Base-by-base conservation (phyloP, 2,888 invertebrate species). In the Caenorhabditis sp. region DNA sequence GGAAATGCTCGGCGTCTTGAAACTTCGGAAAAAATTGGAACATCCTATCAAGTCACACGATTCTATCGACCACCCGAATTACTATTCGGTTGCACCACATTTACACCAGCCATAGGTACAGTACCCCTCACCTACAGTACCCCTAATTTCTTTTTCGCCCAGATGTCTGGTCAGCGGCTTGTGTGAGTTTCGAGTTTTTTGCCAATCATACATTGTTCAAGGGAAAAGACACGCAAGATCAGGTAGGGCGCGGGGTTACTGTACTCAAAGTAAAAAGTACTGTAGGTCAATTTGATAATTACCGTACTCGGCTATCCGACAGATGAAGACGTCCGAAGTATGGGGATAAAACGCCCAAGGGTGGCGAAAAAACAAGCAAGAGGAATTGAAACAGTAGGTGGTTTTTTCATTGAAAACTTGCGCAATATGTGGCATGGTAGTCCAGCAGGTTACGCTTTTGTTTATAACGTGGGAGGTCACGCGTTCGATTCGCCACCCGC, bases 51-150 rank as follows among this genome's bases (percentile, higher is more conserved):
- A 64, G 81, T 84, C 8, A 83, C 85, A 10, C 71, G 85, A 14
- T 83, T 78, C 69, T 85, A 85, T 59, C 75, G 85, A 21, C 82
- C 85, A 0, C 84, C 85, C 1, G 85, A 85, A 58, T 67, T 85
- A 1, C 69, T 85, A 19, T 85, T 85, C 66, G 84, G 82, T 10
- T 69, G 74, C 37, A 68, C 63, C 10, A 36, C 65, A n/a, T 83
- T 81, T 69, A 77, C 77, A 10, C 19, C 73, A n/a, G 72, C 76
- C 4, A 78, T 83, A 17, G 83, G 43, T 43, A 31, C 4, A 31
- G 4, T 31, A 6, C 31, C n/a, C n/a, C 31, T 6, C 5, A 31
- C 4, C 31, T 31, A 31, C 43, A 43, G 17, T 17, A 43, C 12
- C 14, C 17, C 17, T 43, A 3, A 10, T 76, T n/a, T 14, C 53